phyloP scores from a whole-genome alignment of 92 coral and sea anemone species.

The Pocillopora grandis region DNA sequence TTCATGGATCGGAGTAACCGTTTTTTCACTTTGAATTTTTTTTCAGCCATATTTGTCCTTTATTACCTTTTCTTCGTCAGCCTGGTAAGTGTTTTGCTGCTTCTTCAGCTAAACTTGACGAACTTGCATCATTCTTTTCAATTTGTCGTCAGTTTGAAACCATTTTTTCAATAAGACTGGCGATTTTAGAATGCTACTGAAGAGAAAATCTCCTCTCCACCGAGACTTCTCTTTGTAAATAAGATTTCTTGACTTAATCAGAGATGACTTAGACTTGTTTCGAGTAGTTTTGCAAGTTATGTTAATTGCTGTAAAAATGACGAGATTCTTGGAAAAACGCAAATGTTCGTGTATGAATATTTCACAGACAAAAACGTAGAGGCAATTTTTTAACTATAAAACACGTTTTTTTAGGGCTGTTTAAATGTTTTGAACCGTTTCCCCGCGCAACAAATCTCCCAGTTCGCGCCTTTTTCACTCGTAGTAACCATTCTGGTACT shows the following conservation, averaged over 20 bases:
- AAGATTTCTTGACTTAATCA: conserved; percentile 82
- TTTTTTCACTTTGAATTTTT: neutral
- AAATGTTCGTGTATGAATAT: too few species aligned
- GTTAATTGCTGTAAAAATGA: too few species aligned
- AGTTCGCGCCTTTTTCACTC: too few species aligned
- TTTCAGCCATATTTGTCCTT: conserved; percentile 86
- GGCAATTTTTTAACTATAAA: too few species aligned
- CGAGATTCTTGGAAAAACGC: too few species aligned
- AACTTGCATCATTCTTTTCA: conserved; percentile 23
- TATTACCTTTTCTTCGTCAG: conserved; percentile 86
- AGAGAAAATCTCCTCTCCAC: conserved; percentile 79
- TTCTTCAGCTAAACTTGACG: too few species aligned
- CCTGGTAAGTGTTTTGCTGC: conserved; percentile 68
- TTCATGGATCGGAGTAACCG: neutral
- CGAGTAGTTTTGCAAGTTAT: neutral
- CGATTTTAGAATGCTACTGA: conserved; percentile 55
- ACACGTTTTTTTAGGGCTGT: neutral
- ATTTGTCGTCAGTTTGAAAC: neutral
- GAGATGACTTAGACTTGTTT: conserved; percentile 43
- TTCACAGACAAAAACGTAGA: too few species aligned
- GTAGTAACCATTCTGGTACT: neutral
- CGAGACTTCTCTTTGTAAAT: conserved; percentile 73
- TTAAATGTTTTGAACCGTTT: too few species aligned
- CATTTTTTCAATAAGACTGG: conserved; percentile 38
- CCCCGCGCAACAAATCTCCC: neutral